Percentiles rank a stretch among this genome's conserved stretches.
Evolutionary conservation across 37 sponge, comb jelly and placozoan genomes (phyloP).

Genomic region (Hexactinellida sp.): DNA sequence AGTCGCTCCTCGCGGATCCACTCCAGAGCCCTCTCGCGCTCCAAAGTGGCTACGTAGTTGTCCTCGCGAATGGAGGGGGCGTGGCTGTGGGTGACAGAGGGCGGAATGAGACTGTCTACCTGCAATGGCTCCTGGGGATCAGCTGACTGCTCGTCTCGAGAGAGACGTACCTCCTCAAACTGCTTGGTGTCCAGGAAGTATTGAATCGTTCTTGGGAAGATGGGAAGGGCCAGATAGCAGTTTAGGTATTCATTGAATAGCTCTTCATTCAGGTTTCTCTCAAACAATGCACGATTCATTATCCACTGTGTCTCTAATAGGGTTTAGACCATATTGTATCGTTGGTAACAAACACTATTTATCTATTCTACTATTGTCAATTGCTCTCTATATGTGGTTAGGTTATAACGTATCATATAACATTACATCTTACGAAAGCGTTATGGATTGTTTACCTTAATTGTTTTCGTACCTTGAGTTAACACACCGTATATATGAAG

Average conservation of each 20-base stretch:
- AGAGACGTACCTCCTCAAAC: background rate
- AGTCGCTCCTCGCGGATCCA: constrained; percentile 52
- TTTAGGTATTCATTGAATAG: constrained; percentile 62
- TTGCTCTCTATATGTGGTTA: no score
- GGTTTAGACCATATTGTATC: no score
- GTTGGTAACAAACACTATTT: no score
- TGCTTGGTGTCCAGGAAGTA: background rate
- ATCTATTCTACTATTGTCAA: no score
- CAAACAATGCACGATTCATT: background rate
- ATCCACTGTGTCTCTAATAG: no score
- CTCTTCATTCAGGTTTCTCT: constrained; percentile 28
- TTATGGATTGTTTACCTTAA: no score
- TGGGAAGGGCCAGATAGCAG: constrained; percentile 55
- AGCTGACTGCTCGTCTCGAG: background rate
- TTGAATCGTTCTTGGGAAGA: constrained; percentile 21
- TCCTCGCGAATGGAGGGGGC: background rate
- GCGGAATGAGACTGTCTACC: background rate
- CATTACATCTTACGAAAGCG: no score
- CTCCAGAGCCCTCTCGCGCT: background rate
- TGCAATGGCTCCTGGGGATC: background rate
- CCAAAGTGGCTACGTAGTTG: background rate
- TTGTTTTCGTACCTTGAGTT: no score
- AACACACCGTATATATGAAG: no score
- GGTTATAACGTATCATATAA: no score
- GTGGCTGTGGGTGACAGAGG: background rate